Base-by-base conservation (phyloP, 1,140 invertebrate genomes). In the Thaumatotibia leucotreta region DNA sequence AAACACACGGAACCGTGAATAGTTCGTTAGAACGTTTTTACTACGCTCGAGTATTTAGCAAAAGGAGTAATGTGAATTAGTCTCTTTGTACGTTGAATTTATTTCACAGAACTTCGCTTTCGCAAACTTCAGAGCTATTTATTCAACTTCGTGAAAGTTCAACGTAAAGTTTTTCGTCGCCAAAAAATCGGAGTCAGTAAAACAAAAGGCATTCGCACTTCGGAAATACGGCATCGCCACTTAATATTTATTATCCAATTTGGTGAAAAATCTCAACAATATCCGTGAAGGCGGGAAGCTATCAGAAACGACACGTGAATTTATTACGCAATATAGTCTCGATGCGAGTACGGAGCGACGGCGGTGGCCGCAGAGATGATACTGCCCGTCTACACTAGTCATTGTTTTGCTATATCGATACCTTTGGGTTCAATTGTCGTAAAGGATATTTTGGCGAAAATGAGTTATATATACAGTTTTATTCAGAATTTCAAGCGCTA, bases 171-270 rank as follows among this genome's bases (percentile, higher is more conserved):
- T 58, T 58, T 50, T 24, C 11, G 23, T 58, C 17, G 39, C 39
- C 39, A 29, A 29, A 58, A 58, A 58, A 54, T 54, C 23, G 50
- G 23, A 24, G 20, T 14, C 23, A 10, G 52, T 24, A 58, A 24
- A 58, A 58, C 52, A 58, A 58, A 58, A 58, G 52, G 52, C 52
- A 58, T 58, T 58, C 52, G 52, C 24, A 14, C 24, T 58, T 58
- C n/a, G 27, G 52, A 27, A 58, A 58, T 31, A 58, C 35, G 67
- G 63, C 69, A 69, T 61, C 61, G 65, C 33, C 4, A 67, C 49
- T 66, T 68, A 70, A 70, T 69, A 69, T 74, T 74, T 68, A 74
- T 72, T 66, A 72, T 69, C 67, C 70, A 61, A 72, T 69, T 69
- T 66, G 61, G 64, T 64, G 67, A 73, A 66, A 73, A 71, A 74